These are phyloP conservation scores for Lordiphosa stackelbergi DNA, from an alignment of 1,140 invertebrate genomes.

Conservation along the genomic window DNA sequence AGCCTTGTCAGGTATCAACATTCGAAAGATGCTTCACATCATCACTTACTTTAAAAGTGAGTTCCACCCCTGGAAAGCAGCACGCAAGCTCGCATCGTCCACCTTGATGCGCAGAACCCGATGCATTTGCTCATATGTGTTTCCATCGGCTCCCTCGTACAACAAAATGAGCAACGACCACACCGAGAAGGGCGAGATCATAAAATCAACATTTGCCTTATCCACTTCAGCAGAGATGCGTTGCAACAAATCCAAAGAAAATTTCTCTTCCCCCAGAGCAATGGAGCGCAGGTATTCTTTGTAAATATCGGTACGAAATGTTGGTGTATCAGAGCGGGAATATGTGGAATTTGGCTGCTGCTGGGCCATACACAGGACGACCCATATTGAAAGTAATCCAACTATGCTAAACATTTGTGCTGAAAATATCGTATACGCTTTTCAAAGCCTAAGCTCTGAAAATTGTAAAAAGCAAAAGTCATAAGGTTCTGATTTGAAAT, in stretches of 20 bases:
- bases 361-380: conserved; percentile 13
- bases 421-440: conserved; percentile 4
- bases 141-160: conserved; percentile 79
- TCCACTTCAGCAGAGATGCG: conserved; percentile 34
- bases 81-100: conserved; percentile 59
- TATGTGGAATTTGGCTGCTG: not conserved
- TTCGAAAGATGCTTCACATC: not conserved
- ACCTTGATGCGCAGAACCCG: conserved; percentile 77
- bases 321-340: too few species aligned
- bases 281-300: conserved; percentile 25
- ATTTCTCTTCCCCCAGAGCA: conserved; percentile 52
- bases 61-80: conserved; percentile 66
- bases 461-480: too few species aligned
- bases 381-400: conserved; percentile 14
- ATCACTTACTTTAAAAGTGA: conserved; percentile 76
- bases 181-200: conserved; percentile 81
- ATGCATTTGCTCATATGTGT: conserved; percentile 79
- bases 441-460: too few species aligned
- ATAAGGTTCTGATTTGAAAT: too few species aligned
- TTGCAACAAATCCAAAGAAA: conserved; percentile 48
- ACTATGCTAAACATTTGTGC: conserved; percentile 7
- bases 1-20: not conserved
- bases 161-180: conserved; percentile 80
- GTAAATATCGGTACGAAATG: too few species aligned
- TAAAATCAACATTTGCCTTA: conserved; percentile 69